A percentile compares a stretch with the other conserved stretches of the same genome.
These are phyloP conservation scores for Steatornis caripensis DNA, from an alignment of 2,113 vertebrate genomes.

Conservation along the genomic window DNA sequence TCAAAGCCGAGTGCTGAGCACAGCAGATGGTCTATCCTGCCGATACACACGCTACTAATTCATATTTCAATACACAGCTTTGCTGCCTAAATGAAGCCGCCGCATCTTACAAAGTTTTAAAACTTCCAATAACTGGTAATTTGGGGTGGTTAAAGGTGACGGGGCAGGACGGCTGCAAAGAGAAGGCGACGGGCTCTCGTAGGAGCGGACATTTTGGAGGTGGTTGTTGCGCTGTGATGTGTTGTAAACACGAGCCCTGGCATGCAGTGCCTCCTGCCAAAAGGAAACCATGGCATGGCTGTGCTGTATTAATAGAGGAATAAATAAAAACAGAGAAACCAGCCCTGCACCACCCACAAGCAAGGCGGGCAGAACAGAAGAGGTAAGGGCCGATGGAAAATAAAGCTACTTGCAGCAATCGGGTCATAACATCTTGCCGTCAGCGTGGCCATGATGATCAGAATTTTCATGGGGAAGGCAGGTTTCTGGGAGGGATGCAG, in stretches of 20 bases:
- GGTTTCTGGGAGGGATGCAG: background rate
- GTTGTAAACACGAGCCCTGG: background rate
- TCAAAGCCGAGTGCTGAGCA: slow-evolving; percentile 59
- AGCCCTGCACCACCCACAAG: background rate
- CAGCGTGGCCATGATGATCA: fast-evolving
- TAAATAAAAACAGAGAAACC: background rate
- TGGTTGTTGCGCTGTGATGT: background rate
- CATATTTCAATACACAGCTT: slow-evolving; percentile 51
- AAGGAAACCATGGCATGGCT: background rate
- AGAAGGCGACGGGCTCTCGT: background rate
- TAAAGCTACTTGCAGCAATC: background rate
- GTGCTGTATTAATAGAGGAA: background rate
- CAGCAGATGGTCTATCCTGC: slow-evolving; percentile 63
- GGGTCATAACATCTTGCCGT: background rate
- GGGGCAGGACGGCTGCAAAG: background rate
- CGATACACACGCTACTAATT: slow-evolving; percentile 55
- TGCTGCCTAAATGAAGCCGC: slow-evolving; percentile 34
- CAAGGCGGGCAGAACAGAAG: background rate
- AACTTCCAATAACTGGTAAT: background rate
- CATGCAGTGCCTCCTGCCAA: background rate
- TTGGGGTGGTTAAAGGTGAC: background rate
- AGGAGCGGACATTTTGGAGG: background rate
- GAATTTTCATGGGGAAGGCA: background rate
- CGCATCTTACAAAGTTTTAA: slow-evolving; percentile 15
- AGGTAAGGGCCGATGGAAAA: background rate